Percentiles rank a stretch among this genome's conserved stretches.
Evolutionary conservation across 2,113 vertebrate species (phyloP).

Genomic region (Melospiza melodia): DNA sequence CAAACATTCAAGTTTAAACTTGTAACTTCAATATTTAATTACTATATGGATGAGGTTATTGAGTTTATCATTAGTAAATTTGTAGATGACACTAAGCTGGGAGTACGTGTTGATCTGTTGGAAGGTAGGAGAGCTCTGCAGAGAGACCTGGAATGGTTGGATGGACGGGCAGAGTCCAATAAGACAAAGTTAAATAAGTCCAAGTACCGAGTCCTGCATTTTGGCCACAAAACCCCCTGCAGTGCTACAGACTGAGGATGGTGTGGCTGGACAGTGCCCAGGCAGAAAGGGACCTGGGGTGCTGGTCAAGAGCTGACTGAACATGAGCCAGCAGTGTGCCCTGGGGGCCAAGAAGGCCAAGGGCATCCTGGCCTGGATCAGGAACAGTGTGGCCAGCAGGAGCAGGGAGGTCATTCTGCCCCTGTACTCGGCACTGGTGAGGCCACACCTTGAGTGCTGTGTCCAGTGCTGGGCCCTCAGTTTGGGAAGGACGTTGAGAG

Average conservation of each 20-base stretch:
- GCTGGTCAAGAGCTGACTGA: rapidly evolving
- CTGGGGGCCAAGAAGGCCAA: not conserved
- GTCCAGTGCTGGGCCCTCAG: not conserved
- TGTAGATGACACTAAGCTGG: not conserved
- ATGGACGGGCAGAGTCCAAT: not conserved
- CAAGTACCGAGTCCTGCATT: rapidly evolving
- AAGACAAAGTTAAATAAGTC: not conserved
- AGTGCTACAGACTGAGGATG: not conserved
- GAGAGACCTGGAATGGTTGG: not conserved
- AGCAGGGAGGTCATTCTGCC: not conserved
- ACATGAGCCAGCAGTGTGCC: not conserved
- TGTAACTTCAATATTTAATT: not conserved
- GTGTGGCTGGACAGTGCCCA: not conserved
- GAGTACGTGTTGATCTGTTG: rapidly evolving
- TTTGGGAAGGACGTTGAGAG: not conserved
- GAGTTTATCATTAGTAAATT: not conserved
- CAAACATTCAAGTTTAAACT: not conserved
- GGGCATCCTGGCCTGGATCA: not conserved
- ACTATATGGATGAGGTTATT: not conserved
- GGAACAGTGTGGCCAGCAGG: not conserved
- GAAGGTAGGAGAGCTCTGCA: not conserved
- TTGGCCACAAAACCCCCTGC: not conserved
- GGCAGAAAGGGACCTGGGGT: not conserved
- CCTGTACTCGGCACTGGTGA: not conserved
- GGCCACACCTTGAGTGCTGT: not conserved